Conservation (phyloP, 1,140 invertebrate genomes). For the Sminthurides bifidus region DNA sequence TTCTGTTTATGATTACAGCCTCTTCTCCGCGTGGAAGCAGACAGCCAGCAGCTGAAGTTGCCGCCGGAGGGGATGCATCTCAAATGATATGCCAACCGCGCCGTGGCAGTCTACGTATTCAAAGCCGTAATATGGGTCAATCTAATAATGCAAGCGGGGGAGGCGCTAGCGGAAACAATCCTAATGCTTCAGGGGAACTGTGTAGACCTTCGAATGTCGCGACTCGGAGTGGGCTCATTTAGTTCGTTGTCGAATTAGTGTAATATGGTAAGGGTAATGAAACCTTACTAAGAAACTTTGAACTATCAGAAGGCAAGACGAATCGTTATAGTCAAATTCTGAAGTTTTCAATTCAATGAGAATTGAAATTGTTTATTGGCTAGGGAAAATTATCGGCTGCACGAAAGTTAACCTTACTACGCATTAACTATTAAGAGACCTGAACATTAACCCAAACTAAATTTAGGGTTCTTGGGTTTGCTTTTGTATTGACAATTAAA, state of each 20-base stretch:
- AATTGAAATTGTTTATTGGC: neutral
- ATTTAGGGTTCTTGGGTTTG: no score
- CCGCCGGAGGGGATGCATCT: conserved; percentile 1
- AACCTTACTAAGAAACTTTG: neutral
- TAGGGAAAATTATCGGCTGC: neutral
- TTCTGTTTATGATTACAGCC: no score
- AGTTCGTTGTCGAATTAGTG: neutral
- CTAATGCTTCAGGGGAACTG: conserved; percentile 10
- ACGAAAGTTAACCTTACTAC: neutral
- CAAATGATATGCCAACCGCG: conserved; percentile 18
- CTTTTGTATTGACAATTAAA: no score
- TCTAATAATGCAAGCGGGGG: conserved; percentile 8
- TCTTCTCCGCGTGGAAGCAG: conserved; percentile 26
- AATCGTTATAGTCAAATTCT: neutral
- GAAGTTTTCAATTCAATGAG: neutral
- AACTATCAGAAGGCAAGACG: neutral
- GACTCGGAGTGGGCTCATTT: conserved; percentile 9
- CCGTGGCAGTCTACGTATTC: conserved; percentile 25
- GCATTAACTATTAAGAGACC: no score
- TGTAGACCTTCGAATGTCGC: conserved; percentile 5
- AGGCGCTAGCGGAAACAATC: conserved; percentile 14
- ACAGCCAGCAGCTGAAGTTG: conserved; percentile 12
- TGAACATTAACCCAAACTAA: no score
- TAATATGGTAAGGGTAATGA: neutral
- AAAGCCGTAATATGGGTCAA: conserved; percentile 18